Evolutionary conservation across 2,888 invertebrate species (phyloP), one percentile per base, ranked within the genome.

Genomic region (Pachymerium ferrugineum): DNA sequence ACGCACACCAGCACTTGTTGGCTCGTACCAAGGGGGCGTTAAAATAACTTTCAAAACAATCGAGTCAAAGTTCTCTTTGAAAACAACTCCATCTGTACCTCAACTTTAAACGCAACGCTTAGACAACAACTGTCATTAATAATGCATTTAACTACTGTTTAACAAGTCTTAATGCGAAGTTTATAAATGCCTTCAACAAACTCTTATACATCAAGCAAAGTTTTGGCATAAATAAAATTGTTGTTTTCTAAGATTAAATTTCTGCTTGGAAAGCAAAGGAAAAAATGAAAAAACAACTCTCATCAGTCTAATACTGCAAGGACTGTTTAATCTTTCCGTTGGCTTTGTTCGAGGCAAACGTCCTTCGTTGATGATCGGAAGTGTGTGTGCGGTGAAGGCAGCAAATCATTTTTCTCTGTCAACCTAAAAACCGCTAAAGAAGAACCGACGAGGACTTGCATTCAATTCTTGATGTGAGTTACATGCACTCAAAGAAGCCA

Each of bases 371-470:
- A 69, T 69, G 31, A 69, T 69, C 69, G 69, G 69, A 69, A 69
- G 69, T 69, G 19, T 69, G 69, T 31, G 69, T 62, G 28, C 28
- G 62, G 62, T 28, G 62, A 62, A 69, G 33, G 69, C 69, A 33
- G 69, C 69, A 69, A 69, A 69, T 69, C 69, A 69, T 69, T 69
- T 69, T n/a, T 69, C 69, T 69, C 69, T 69, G 69, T 69, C 62
- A 62, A 62, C 69, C 69, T 33, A 69, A 69, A 69, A 69, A 69
- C 33, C 30, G 33, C 33, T 69, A 33, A 69, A 69, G 69, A 69
- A 30, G 69, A 22, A 33, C 30, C 31, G 69, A 28, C 69, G 33
- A 69, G 30, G 30, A 62, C 62, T n/a, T 62, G 62, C 62, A 62
- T 62, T 62, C 12, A 62, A 62, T 22, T 62, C 62, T 62, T 62